Evolutionary conservation across 2,113 vertebrate species (phyloP), one percentile per base, ranked within the genome.

Genomic region (Equus przewalskii): DNA sequence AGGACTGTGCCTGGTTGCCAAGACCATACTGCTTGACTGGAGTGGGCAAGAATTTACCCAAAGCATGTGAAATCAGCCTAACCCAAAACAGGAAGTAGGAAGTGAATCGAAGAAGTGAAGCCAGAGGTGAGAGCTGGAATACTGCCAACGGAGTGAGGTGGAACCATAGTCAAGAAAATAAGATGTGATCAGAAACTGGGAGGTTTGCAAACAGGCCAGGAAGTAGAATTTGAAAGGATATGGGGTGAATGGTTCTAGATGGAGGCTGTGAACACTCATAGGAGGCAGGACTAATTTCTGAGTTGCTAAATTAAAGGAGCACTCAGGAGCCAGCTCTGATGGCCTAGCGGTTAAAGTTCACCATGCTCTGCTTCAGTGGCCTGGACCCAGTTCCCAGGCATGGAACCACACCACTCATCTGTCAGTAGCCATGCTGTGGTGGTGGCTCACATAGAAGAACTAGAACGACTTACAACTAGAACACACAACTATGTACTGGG

Each of bases 61-160:
- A 69, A 87, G 51, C 58, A 49, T 49, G 26, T 28, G 36, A 91
- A 84, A 28, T 75, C 22, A 46, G 73, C 13, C 51, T 80, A 56
- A 89, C 4, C 60, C 26, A 26, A 67, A 94, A 73, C 46, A 88
- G 70, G 75, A 94, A 72, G 62, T 65, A 87, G 44, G 22, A 92
- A 90, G 41, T n/a, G 16, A 86, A n/a, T 49, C 79, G 90, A 73
- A 80, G 65, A 91, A 87, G 49, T 16, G 18, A 96, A 97, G 69
- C 26, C 58, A 54, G 92, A 90, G 44, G 86, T 3, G 67, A 70
- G 28, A 46, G 26, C 56, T 75, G 9, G 62, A 64, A 49, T 44
- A 8, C 22, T 56, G 56, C 36, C 79, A 33, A 51, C 64, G 49
- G 30, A 80, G 64, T 36, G 26, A 69, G 13, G 44, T 41, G 44